Evolutionary conservation across 2,888 invertebrate genomes (phyloP).

Genomic region (Catocala fraxini): DNA sequence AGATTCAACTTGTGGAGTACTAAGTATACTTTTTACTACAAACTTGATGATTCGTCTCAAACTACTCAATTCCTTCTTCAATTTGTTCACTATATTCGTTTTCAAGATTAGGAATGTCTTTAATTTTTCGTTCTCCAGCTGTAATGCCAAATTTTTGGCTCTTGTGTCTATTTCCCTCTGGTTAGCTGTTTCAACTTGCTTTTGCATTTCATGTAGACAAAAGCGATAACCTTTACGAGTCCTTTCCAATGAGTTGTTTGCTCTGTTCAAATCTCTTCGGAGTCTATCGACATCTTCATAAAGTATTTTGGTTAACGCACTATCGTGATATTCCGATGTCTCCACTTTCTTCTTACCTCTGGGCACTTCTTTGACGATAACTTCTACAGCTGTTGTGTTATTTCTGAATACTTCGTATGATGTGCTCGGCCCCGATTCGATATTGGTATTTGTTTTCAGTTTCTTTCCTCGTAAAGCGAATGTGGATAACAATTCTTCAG

Average conservation of each 20-base stretch:
- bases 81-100: conserved; percentile 62
- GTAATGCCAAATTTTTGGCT: conserved; percentile 60
- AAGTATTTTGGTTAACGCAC: conserved; percentile 37
- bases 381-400: conserved; percentile 75
- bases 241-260: conserved; percentile 55
- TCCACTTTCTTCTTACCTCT: conserved; percentile 51
- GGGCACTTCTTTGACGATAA: conserved; percentile 72
- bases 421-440: conserved; percentile 49
- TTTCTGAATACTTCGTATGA: conserved; percentile 74
- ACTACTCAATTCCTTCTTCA: conserved; percentile 68
- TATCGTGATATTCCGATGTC: conserved; percentile 34
- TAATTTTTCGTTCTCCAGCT: conserved; percentile 77
- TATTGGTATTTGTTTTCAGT: conserved; percentile 23
- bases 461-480: conserved; percentile 31
- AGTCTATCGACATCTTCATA: conserved; percentile 61
- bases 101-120: conserved; percentile 67
- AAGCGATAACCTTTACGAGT: conserved; percentile 58
- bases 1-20: conserved; percentile 42
- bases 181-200: conserved; percentile 64
- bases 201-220: conserved; percentile 68
- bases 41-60: conserved; percentile 69
- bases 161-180: conserved; percentile 64
- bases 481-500: conserved; percentile 46
- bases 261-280: conserved; percentile 52
- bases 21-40: conserved; percentile 64